phyloP scores from a whole-genome alignment of 2,797 vertebrate genomes.

The Novumbra hubbsi region DNA sequence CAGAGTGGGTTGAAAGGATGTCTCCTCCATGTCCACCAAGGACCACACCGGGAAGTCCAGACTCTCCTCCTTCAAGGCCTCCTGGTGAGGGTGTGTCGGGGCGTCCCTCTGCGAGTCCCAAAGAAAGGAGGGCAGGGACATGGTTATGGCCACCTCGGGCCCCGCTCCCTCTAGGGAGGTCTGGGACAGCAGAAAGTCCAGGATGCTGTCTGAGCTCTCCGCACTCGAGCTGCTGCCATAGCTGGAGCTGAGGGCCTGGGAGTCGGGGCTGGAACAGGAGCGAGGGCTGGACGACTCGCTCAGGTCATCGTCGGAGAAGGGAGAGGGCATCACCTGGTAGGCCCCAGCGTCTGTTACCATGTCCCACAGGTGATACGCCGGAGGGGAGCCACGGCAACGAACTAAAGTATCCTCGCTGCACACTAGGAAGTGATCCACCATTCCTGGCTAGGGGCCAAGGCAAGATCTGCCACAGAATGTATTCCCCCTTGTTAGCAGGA shows the following conservation, averaged over 20 bases:
- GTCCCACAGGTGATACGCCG: constrained; percentile 72
- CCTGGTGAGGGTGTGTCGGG: constrained; percentile 46
- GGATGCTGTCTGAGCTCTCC: constrained; percentile 86
- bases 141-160: constrained; percentile 37
- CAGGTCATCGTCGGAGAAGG: constrained; percentile 87
- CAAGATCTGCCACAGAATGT: constrained; percentile 6
- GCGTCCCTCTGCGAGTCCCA: constrained; percentile 75
- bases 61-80: constrained; percentile 80
- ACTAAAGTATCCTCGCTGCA: constrained; percentile 80
- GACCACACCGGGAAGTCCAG: constrained; percentile 82
- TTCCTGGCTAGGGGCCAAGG: constrained; percentile 68
- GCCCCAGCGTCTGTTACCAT: constrained; percentile 80
- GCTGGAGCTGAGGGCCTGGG: constrained; percentile 86
- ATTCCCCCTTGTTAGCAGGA: constrained; percentile 25
- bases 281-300: constrained; percentile 90
- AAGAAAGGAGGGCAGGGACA: constrained; percentile 69
- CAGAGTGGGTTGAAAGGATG: constrained; percentile 83
- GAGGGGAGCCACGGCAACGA: constrained; percentile 57
- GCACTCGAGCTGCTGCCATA: constrained; percentile 79
- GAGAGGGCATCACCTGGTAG: constrained; percentile 87
- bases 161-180: constrained; percentile 73
- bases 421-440: constrained; percentile 88
- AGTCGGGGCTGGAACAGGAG: constrained; percentile 91
- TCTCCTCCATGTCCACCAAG: constrained; percentile 77
- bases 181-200: constrained; percentile 90